phyloP scores from a whole-genome alignment of 2,888 invertebrate species.

The Serrognathus titanus region DNA sequence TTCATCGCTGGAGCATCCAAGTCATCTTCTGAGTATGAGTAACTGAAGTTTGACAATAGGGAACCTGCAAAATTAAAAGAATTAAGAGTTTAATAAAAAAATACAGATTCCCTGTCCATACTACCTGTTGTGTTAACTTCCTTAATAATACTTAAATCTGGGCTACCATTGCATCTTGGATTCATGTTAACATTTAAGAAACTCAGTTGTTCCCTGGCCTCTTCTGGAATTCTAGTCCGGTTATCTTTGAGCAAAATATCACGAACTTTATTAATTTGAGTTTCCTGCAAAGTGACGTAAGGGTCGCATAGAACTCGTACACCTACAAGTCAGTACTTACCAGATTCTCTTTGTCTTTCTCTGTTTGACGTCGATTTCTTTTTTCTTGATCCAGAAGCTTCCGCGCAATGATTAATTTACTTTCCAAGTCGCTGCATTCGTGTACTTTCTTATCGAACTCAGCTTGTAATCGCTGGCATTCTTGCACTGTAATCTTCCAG shows the following conservation, averaged over 20 bases:
- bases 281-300: constrained; percentile 31
- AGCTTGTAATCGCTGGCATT: constrained; percentile 68
- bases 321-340: constrained; percentile 47
- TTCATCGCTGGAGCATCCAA: constrained; percentile 56
- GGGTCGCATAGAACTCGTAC: neutral
- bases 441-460: constrained; percentile 68
- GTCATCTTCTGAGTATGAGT: constrained; percentile 82
- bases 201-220: constrained; percentile 77
- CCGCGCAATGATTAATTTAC: constrained; percentile 77
- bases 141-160: constrained; percentile 56
- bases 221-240: constrained; percentile 69
- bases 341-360: constrained; percentile 70
- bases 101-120: no score
- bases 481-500: constrained; percentile 67
- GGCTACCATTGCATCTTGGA: constrained; percentile 12
- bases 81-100: neutral
- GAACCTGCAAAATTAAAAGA: constrained; percentile 53
- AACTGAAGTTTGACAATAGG: constrained; percentile 73
- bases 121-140: constrained; percentile 77
- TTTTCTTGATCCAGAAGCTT: constrained; percentile 78
- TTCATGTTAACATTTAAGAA: constrained; percentile 62
- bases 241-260: constrained; percentile 68
- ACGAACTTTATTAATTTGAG: constrained; percentile 68
- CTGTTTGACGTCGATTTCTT: constrained; percentile 63
- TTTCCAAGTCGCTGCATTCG: constrained; percentile 72